A percentile compares a stretch with the other conserved stretches of the same genome.
Evolutionary conservation across 2,888 invertebrate genomes (phyloP).

Genomic region (Hypena proboscidalis): DNA sequence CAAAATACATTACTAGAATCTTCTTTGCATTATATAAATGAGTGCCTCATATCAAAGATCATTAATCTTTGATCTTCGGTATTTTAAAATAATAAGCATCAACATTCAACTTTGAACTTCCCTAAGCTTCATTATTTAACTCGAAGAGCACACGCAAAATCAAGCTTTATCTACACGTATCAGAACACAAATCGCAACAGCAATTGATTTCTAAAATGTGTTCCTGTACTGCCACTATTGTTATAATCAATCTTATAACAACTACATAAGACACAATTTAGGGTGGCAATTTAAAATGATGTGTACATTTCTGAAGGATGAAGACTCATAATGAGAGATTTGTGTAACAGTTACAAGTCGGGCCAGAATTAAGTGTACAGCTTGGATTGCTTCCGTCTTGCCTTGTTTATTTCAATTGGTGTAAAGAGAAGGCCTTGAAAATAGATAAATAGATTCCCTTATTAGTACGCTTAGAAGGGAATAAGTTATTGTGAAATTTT

Average conservation of each 20-base stretch:
- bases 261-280: constrained; percentile 32
- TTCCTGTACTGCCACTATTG: constrained; percentile 21
- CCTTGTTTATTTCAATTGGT: constrained; percentile 5
- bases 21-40: too few species aligned
- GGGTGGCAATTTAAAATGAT: constrained; percentile 28
- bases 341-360: constrained; percentile 31
- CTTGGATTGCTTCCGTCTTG: constrained; percentile 9
- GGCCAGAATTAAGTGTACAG: constrained; percentile 14
- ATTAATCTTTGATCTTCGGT: too few species aligned
- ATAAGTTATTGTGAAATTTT: too few species aligned
- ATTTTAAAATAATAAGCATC: constrained; percentile 26
- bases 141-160: constrained; percentile 10
- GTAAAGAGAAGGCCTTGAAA: too few species aligned
- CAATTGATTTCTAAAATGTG: constrained; percentile 11
- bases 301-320: constrained; percentile 15
- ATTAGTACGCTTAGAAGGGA: too few species aligned
- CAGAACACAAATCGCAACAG: constrained; percentile 15
- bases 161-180: neutral
- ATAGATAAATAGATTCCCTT: too few species aligned
- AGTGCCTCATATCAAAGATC: too few species aligned
- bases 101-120: constrained; percentile 23
- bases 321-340: constrained; percentile 32
- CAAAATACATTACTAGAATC: too few species aligned
- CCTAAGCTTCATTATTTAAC: constrained; percentile 11
- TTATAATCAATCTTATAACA: constrained; percentile 28